A percentile compares a stretch with the other conserved stretches of the same genome.
Conservation (phyloP, 2,113 vertebrate genomes). For the Grallaria varia region DNA sequence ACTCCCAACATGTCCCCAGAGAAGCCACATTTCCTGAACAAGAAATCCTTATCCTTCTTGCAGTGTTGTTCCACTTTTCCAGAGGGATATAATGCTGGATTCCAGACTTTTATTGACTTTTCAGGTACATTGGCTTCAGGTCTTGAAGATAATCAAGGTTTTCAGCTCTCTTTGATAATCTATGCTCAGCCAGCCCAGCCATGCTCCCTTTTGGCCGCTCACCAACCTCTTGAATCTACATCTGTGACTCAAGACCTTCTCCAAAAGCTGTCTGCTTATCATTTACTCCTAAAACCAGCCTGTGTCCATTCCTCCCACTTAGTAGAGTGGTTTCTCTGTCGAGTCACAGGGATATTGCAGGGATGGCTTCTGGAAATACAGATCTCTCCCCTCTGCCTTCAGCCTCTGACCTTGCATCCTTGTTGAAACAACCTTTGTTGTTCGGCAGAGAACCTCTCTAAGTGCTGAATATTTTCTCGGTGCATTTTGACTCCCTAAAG, state of each 20-base stretch:
- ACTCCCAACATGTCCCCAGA: rapidly evolving
- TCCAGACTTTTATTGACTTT: background rate
- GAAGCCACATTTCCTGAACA: background rate
- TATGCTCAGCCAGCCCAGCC: background rate
- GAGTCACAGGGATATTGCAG: background rate
- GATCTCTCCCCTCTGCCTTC: background rate
- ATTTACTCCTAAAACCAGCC: background rate
- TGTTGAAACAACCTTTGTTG: background rate
- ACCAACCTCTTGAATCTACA: background rate
- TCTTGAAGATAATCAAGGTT: background rate
- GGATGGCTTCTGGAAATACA: background rate
- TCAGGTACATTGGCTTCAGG: background rate
- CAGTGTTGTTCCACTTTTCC: background rate
- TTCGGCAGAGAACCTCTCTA: background rate
- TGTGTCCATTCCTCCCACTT: background rate
- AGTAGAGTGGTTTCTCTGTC: background rate
- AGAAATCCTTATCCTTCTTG: background rate
- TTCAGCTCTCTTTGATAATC: background rate
- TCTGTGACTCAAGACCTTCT: background rate
- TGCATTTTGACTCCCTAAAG: background rate
- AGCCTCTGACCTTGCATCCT: background rate
- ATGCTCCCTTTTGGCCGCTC: background rate
- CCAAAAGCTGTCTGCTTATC: background rate
- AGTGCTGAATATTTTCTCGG: background rate
- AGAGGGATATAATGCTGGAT: background rate